phyloP scores from a whole-genome alignment of 2,888 invertebrate species.

The Yponomeuta cagnagella region DNA sequence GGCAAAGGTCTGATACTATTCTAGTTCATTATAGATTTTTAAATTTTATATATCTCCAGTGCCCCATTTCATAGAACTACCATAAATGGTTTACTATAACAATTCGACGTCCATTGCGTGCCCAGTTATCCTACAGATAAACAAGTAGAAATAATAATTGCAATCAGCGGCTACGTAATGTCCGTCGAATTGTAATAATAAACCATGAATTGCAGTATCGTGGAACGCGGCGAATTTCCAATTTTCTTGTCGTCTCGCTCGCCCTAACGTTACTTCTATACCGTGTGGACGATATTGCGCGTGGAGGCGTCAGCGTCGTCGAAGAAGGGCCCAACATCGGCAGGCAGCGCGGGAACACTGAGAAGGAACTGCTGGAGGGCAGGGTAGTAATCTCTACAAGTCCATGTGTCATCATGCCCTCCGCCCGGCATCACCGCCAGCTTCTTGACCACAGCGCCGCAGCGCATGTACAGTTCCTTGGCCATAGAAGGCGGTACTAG shows the following conservation, averaged over 20 bases:
- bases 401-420: conserved; percentile 97
- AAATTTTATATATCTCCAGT: too few species aligned
- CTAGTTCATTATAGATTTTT: too few species aligned
- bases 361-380: conserved; percentile 70
- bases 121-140: too few species aligned
- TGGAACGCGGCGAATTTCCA: too few species aligned
- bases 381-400: conserved; percentile 85
- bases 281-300: conserved; percentile 45
- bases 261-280: conserved; percentile 26
- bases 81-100: too few species aligned
- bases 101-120: too few species aligned
- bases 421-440: conserved; percentile 87
- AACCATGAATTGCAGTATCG: too few species aligned
- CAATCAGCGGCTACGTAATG: too few species aligned
- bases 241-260: neutral
- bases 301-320: conserved; percentile 36
- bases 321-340: conserved; percentile 42
- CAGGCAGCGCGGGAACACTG: conserved; percentile 48
- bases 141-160: too few species aligned
- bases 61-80: too few species aligned
- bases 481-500: conserved; percentile 95
- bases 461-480: conserved; percentile 83
- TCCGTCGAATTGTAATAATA: too few species aligned
- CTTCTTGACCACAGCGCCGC: conserved; percentile 85
- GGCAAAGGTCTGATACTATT: too few species aligned